phyloP scores from a whole-genome alignment of 2,797 vertebrate species.

The Syngnathus acus region DNA sequence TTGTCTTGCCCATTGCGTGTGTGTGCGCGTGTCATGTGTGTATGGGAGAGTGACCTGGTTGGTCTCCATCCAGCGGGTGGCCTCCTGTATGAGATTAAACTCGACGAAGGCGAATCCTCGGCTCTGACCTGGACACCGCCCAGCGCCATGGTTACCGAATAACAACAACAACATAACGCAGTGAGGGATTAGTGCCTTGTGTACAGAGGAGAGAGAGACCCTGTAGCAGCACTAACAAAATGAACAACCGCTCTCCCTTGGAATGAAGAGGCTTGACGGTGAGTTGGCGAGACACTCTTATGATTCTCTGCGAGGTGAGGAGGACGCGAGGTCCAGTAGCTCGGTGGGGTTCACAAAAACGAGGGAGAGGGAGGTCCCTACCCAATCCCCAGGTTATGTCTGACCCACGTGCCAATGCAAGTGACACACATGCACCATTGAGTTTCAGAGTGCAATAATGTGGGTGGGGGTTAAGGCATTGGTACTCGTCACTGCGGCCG shows the following conservation, averaged over 20 bases:
- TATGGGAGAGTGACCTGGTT: slow-evolving; percentile 91
- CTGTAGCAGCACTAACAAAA: slow-evolving; percentile 59
- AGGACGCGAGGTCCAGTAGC: slow-evolving; percentile 44
- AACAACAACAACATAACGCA: slow-evolving; percentile 78
- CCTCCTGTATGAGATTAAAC: slow-evolving; percentile 96
- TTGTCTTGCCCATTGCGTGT: slow-evolving; percentile 34
- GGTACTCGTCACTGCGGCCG: too few relatives aligned
- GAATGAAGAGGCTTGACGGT: slow-evolving; percentile 35
- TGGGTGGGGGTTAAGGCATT: neutral
- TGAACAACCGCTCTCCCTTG: slow-evolving; percentile 32
- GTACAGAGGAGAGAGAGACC: slow-evolving; percentile 71
- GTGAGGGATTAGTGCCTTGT: slow-evolving; percentile 79
- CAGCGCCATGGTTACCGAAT: slow-evolving; percentile 79
- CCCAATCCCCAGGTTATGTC: slow-evolving; percentile 51
- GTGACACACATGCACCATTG: neutral
- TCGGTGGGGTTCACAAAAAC: slow-evolving; percentile 48
- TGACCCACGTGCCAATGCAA: neutral
- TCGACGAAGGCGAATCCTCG: slow-evolving; percentile 96
- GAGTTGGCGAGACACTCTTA: slow-evolving; percentile 34
- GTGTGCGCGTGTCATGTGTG: slow-evolving; percentile 74
- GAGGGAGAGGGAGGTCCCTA: slow-evolving; percentile 37
- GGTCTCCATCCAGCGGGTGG: slow-evolving; percentile 92
- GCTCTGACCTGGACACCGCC: slow-evolving; percentile 94
- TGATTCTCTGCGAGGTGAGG: slow-evolving; percentile 38
- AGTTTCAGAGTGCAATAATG: neutral